A percentile compares a stretch with the other conserved stretches of the same genome.
phyloP scores from a whole-genome alignment of 2,888 invertebrate species.

The Heliconius hortense region DNA sequence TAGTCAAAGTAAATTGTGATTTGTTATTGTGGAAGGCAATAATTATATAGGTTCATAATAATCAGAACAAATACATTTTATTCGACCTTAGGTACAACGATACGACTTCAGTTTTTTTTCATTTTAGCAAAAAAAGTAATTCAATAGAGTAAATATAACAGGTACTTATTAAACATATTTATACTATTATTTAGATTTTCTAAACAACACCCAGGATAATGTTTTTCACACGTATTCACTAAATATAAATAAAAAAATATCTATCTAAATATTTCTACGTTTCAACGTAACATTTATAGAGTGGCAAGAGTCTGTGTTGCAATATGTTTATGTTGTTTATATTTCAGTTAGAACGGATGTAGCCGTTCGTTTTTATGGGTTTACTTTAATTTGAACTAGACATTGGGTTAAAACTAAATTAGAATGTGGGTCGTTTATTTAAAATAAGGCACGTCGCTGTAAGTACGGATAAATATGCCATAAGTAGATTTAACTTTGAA shows the following conservation, averaged over 20 bases:
- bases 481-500: conserved; percentile 55
- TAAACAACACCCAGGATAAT: not conserved
- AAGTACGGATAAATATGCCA: conserved; percentile 17
- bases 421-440: conserved; percentile 59
- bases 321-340: conserved; percentile 38
- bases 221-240: not conserved
- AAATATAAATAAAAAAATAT: not conserved
- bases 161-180: not conserved
- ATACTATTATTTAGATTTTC: not conserved
- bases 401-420: conserved; percentile 59
- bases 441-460: conserved; percentile 52
- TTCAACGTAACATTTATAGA: conserved; percentile 18
- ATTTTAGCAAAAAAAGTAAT: no score
- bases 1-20: not conserved
- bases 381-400: conserved; percentile 66
- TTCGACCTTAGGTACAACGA: not conserved
- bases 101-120: no score
- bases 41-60: not conserved
- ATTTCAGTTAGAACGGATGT: conserved; percentile 42
- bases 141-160: not conserved
- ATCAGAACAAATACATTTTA: not conserved
- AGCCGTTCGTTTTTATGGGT: conserved; percentile 40
- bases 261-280: conserved; percentile 13
- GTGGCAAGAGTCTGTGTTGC: conserved; percentile 16
- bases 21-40: not conserved